Percentiles rank a stretch among this genome's conserved stretches.
Evolutionary conservation across 2,888 invertebrate genomes (phyloP).

Genomic region (Leistus spinibarbis): DNA sequence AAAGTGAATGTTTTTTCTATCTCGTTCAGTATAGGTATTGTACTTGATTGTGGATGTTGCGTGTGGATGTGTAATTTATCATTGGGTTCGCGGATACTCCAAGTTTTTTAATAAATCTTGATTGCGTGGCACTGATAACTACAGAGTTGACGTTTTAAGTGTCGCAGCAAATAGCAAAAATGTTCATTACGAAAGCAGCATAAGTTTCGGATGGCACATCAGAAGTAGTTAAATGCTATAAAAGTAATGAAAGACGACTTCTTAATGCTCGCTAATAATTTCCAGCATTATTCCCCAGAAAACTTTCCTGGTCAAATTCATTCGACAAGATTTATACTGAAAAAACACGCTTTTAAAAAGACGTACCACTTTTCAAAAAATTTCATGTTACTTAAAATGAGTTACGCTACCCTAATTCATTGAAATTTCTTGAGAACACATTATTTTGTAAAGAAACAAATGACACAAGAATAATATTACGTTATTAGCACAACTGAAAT

Average conservation of each 20-base stretch:
- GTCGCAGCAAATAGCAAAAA: slow-evolving; percentile 22
- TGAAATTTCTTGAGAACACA: neutral
- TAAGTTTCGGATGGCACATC: slow-evolving; percentile 26
- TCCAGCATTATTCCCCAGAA: slow-evolving; percentile 14
- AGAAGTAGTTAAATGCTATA: slow-evolving; percentile 35
- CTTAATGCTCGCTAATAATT: slow-evolving; percentile 32
- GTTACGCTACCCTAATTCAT: neutral
- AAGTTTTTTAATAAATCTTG: neutral
- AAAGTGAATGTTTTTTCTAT: neutral
- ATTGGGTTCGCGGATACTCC: neutral
- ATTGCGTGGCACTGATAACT: neutral
- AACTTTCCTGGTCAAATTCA: slow-evolving; percentile 25
- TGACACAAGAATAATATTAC: neutral
- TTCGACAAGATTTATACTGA: slow-evolving; percentile 17
- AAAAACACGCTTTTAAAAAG: slow-evolving; percentile 3
- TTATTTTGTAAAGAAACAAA: neutral
- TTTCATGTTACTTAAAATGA: neutral
- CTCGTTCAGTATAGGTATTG: neutral
- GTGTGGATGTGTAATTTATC: neutral
- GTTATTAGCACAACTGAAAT: neutral
- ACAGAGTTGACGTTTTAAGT: slow-evolving; percentile 1
- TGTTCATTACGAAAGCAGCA: slow-evolving; percentile 32
- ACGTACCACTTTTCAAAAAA: neutral
- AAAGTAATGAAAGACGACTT: slow-evolving; percentile 31
- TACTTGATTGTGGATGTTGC: neutral